These are phyloP conservation scores for Lycaena phlaeas DNA, from an alignment of 2,888 invertebrate genomes.

Conservation along the genomic window DNA sequence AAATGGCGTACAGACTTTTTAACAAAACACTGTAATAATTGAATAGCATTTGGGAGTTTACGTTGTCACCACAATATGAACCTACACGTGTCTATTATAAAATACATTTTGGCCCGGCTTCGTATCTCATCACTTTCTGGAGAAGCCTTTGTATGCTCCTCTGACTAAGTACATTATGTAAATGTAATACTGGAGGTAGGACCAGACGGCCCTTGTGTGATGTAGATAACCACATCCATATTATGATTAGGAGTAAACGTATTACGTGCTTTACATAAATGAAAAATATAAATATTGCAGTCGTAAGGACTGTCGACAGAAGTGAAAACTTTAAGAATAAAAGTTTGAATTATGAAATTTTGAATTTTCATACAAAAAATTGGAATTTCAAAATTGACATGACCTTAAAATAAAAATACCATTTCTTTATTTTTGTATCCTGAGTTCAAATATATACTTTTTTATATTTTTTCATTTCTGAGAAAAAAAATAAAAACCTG, in stretches of 20 bases:
- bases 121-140: constrained; percentile 44
- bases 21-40: constrained; percentile 7
- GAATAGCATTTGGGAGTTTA: not conserved
- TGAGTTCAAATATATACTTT: too few species aligned
- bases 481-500: too few species aligned
- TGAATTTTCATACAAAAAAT: too few species aligned
- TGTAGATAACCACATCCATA: constrained; percentile 47
- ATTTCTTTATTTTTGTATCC: too few species aligned
- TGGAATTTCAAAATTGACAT: too few species aligned
- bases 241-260: constrained; percentile 32
- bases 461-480: too few species aligned
- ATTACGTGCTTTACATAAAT: constrained; percentile 4
- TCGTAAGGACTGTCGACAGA: too few species aligned
- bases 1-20: constrained; percentile 2
- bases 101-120: constrained; percentile 43
- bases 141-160: constrained; percentile 55
- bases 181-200: constrained; percentile 59
- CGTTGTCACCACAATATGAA: constrained; percentile 20
- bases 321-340: too few species aligned
- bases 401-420: too few species aligned
- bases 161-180: constrained; percentile 61
- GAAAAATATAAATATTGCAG: too few species aligned
- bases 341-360: too few species aligned
- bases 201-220: constrained; percentile 40
- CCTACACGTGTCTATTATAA: constrained; percentile 31